These are phyloP conservation scores for Sphaerophoria taeniata DNA, from an alignment of 2,888 invertebrate genomes.

Conservation along the genomic window DNA sequence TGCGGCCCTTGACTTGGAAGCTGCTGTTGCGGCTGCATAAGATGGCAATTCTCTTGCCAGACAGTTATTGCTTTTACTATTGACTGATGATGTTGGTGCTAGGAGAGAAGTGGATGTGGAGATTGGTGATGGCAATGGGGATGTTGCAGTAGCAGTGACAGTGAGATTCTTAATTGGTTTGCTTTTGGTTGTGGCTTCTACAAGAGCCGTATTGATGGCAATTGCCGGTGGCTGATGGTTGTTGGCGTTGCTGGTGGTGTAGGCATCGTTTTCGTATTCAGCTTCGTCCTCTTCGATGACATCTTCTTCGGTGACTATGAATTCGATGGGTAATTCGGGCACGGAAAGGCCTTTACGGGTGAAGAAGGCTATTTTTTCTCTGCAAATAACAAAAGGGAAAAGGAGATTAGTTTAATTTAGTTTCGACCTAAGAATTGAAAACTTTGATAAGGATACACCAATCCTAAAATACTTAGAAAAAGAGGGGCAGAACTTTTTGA, in stretches of 20 bases:
- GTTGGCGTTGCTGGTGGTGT: constrained; percentile 23
- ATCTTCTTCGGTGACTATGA: constrained; percentile 82
- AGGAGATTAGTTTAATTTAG: not conserved
- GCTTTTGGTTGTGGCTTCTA: constrained; percentile 81
- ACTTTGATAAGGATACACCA: too few species aligned
- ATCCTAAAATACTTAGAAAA: too few species aligned
- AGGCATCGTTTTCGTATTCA: constrained; percentile 78
- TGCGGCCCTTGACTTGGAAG: constrained; percentile 53
- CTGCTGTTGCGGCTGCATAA: constrained; percentile 70
- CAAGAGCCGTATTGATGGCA: constrained; percentile 81
- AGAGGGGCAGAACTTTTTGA: too few species aligned
- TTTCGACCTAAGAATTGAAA: not conserved
- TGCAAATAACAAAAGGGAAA: constrained; percentile 83
- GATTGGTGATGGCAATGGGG: constrained; percentile 59
- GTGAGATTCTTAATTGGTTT: constrained; percentile 80
- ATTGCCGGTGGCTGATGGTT: constrained; percentile 76
- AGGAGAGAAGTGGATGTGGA: constrained; percentile 36
- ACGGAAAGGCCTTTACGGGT: constrained; percentile 91
- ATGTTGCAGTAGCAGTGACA: constrained; percentile 33
- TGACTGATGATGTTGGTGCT: constrained; percentile 30
- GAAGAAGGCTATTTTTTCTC: constrained; percentile 98
- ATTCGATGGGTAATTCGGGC: constrained; percentile 89
- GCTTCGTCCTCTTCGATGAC: constrained; percentile 79
- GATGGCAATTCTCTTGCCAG: constrained; percentile 64
- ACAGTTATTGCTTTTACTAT: constrained; percentile 17